These are phyloP conservation scores for Coregonus sp. DNA, from an alignment of 2,797 vertebrate genomes.

Conservation along the genomic window DNA sequence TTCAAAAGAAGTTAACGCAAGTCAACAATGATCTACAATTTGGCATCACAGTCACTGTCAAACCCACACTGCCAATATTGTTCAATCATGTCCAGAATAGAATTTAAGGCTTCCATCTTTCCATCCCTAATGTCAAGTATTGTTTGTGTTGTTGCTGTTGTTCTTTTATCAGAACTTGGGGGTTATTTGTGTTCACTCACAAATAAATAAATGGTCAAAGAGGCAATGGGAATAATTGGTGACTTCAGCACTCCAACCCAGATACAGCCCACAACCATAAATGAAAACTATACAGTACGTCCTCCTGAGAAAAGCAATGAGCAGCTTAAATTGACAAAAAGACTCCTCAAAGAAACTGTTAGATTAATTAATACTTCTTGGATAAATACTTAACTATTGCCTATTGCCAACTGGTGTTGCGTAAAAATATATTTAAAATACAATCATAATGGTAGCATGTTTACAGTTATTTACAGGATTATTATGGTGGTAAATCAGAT, in stretches of 20 bases:
- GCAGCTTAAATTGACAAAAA: neutral
- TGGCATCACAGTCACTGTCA: neutral
- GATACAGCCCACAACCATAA: neutral
- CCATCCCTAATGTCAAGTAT: neutral
- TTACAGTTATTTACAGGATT: neutral
- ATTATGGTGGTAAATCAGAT: neutral
- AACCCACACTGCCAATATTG: neutral
- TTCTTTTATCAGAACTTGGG: neutral
- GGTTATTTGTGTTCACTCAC: neutral
- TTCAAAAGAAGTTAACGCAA: neutral
- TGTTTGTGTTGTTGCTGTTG: neutral
- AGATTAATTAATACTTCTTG: neutral
- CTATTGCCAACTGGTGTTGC: neutral
- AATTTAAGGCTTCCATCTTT: neutral
- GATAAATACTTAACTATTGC: neutral
- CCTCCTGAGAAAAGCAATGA: neutral
- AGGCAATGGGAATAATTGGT: neutral
- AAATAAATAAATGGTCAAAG: neutral
- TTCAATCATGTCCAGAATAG: neutral
- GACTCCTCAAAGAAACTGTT: neutral
- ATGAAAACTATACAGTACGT: neutral
- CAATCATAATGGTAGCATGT: conserved; percentile 11
- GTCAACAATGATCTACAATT: neutral
- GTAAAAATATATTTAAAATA: neutral
- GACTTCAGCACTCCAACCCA: neutral